phyloP scores from a whole-genome alignment of 2,113 vertebrate species.

The Pao palembangensis region DNA sequence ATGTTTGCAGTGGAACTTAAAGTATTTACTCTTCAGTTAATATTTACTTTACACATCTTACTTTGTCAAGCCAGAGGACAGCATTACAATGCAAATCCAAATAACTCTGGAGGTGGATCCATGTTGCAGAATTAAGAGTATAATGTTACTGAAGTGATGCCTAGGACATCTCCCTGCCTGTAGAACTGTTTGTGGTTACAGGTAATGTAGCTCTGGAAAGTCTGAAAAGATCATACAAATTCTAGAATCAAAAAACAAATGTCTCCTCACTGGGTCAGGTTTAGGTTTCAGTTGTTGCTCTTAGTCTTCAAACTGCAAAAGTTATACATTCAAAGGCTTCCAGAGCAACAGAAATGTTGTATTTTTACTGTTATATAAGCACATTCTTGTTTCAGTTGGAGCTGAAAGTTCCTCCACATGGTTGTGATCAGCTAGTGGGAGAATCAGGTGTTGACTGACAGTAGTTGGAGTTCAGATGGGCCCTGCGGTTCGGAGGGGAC shows the following conservation, averaged over 20 bases:
- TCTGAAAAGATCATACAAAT: no score
- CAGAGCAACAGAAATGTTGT: background rate
- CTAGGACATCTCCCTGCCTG: no score
- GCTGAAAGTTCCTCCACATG: conserved; percentile 22
- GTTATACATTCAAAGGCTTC: background rate
- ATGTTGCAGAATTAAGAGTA: no score
- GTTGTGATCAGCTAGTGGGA: conserved; percentile 37
- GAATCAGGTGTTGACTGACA: conserved; percentile 30
- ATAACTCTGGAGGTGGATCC: no score
- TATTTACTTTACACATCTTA: background rate
- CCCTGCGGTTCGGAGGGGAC: background rate
- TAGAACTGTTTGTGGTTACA: no score
- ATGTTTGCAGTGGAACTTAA: background rate
- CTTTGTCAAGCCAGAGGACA: background rate
- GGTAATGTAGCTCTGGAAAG: no score
- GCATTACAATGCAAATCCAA: no score
- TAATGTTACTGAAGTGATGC: no score
- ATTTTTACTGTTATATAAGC: conserved; percentile 18
- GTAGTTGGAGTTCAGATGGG: background rate
- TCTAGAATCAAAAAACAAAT: no score
- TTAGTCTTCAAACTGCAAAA: no score
- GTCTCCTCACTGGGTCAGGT: no score
- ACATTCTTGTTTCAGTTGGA: conserved; percentile 35
- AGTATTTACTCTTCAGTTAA: conserved; percentile 2
- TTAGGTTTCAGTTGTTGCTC: no score